phyloP scores from a whole-genome alignment of 1,140 invertebrate species.

The Papilio xuthus region DNA sequence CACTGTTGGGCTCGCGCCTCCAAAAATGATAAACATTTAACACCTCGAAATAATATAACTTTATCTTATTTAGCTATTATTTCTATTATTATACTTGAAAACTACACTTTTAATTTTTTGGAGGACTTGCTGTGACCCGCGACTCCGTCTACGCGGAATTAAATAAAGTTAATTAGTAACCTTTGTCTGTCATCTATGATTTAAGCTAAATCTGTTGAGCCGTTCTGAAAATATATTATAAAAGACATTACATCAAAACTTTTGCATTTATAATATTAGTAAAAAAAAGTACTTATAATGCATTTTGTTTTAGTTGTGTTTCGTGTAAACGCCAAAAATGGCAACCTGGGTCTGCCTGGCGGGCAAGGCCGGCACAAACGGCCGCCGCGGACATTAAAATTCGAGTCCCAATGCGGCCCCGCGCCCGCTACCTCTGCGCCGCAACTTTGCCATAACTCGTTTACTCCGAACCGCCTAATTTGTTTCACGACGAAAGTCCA shows the following conservation, averaged over 20 bases:
- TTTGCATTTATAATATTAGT: no score
- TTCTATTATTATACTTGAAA: not conserved
- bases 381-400: conserved; percentile 34
- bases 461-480: conserved; percentile 68
- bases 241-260: not conserved
- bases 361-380: conserved; percentile 19
- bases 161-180: no score
- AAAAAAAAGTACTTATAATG: not conserved
- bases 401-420: conserved; percentile 40
- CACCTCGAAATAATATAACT: not conserved
- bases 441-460: conserved; percentile 70
- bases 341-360: not conserved
- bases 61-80: not conserved
- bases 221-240: no score
- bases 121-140: no score
- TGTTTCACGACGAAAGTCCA: conserved; percentile 61
- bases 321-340: conserved; percentile 10
- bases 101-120: not conserved
- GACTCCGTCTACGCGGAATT: no score
- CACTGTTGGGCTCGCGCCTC: conserved; percentile 51
- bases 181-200: no score
- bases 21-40: conserved; percentile 44
- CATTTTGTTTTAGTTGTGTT: conserved; percentile 12
- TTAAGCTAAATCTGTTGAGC: no score
- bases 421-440: conserved; percentile 41